Conservation (phyloP, 2,113 vertebrate genomes). For the Marmota flaviventris region DNA sequence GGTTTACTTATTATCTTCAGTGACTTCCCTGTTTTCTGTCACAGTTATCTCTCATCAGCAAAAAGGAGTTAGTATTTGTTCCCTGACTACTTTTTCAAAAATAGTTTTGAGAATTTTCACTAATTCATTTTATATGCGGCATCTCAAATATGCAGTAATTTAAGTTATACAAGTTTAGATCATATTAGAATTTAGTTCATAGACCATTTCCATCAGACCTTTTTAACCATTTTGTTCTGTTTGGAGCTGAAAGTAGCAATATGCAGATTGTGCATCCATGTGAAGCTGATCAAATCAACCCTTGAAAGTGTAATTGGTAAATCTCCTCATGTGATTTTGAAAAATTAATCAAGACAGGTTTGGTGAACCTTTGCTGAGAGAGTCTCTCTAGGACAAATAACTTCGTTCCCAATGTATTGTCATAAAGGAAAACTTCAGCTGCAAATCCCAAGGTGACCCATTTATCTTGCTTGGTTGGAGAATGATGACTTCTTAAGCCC, state of each 20-base stretch:
- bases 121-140: constrained; percentile 15
- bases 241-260: constrained; percentile 57
- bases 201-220: constrained; percentile 21
- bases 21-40: not conserved
- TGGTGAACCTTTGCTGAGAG: constrained; percentile 70
- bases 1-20: not conserved
- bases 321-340: constrained; percentile 75
- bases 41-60: not conserved
- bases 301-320: constrained; percentile 77
- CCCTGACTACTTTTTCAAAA: constrained; percentile 37
- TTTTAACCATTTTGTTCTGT: constrained; percentile 70
- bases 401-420: constrained; percentile 26
- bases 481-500: constrained; percentile 71
- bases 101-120: not conserved
- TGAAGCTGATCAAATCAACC: constrained; percentile 77
- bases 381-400: constrained; percentile 66
- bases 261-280: constrained; percentile 60
- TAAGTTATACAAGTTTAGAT: constrained; percentile 26
- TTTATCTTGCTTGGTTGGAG: constrained; percentile 61
- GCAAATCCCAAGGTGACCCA: constrained; percentile 78
- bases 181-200: constrained; percentile 30
- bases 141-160: constrained; percentile 41
- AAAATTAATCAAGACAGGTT: constrained; percentile 76
- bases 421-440: constrained; percentile 63
- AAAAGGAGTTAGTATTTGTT: not conserved